Percentiles rank a stretch among this genome's conserved stretches.
Conservation (phyloP, 2,113 vertebrate species). For the Lamprologus ornatipinnis region DNA sequence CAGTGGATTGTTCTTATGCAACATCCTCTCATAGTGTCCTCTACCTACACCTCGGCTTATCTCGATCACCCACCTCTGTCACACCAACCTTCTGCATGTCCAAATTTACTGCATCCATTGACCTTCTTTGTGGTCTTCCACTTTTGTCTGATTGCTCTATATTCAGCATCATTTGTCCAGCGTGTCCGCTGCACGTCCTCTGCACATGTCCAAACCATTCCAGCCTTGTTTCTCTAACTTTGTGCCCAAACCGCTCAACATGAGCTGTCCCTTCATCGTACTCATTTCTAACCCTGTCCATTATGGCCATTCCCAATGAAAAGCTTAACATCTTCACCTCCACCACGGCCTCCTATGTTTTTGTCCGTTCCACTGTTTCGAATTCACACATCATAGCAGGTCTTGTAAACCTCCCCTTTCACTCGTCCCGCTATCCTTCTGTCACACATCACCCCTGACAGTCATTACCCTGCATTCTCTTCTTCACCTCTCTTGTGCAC, state of each 20-base stretch:
- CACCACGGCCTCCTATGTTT: neutral
- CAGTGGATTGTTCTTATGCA: neutral
- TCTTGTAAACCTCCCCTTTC: neutral
- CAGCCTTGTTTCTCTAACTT: neutral
- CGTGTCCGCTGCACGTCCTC: fast-evolving
- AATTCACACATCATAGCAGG: neutral
- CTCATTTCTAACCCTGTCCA: neutral
- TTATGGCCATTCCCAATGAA: neutral
- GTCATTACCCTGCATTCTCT: neutral
- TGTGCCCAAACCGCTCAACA: neutral
- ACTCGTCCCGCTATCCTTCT: neutral
- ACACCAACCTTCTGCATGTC: neutral
- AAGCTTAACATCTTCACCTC: neutral
- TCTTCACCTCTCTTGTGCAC: neutral
- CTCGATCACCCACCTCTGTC: neutral
- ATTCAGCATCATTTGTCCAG: neutral
- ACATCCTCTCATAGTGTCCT: neutral
- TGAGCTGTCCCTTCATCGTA: fast-evolving
- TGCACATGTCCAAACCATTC: neutral
- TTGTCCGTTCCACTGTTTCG: neutral
- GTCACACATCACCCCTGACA: neutral
- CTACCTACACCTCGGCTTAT: neutral
- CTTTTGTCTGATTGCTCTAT: neutral
- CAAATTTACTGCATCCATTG: neutral
- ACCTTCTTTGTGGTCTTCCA: neutral